Conservation (phyloP, 2,797 vertebrate genomes). For the Scolopax bukidnonensis region DNA sequence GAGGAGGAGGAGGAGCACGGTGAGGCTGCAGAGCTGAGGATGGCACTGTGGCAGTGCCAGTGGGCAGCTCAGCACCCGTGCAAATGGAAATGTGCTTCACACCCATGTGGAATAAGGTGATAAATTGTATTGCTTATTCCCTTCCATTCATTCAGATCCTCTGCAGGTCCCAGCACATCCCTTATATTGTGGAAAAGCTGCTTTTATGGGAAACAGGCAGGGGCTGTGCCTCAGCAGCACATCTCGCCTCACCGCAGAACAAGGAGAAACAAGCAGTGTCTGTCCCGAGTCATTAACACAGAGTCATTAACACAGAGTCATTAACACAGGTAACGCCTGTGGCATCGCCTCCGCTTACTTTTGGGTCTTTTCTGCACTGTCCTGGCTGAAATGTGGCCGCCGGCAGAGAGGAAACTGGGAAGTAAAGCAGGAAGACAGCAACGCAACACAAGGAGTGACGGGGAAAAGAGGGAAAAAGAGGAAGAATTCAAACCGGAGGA, state of each 20-base stretch:
- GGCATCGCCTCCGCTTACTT: not conserved
- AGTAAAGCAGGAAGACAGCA: not conserved
- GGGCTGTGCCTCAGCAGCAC: not conserved
- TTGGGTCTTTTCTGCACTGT: not conserved
- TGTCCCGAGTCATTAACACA: not conserved
- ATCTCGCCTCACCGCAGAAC: not conserved
- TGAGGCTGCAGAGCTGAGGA: constrained; percentile 21
- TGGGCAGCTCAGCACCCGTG: not conserved
- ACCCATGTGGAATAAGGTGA: not conserved
- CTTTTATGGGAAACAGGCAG: not conserved
- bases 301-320: not conserved
- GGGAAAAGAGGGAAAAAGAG: not conserved
- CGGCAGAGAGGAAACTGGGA: not conserved
- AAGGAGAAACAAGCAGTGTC: fast-evolving
- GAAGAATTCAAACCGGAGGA: not conserved
- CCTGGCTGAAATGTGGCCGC: not conserved
- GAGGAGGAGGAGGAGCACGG: not conserved
- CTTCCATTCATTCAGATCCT: not conserved
- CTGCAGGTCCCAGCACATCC: not conserved
- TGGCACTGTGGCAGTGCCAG: constrained; percentile 39
- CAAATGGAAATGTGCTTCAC: not conserved
- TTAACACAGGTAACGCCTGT: not conserved
- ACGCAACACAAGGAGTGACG: fast-evolving
- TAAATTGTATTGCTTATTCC: not conserved
- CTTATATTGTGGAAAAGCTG: not conserved